Evolutionary conservation across 2,888 invertebrate species (phyloP).

Genomic region (Drosophila subsilvestris): DNA sequence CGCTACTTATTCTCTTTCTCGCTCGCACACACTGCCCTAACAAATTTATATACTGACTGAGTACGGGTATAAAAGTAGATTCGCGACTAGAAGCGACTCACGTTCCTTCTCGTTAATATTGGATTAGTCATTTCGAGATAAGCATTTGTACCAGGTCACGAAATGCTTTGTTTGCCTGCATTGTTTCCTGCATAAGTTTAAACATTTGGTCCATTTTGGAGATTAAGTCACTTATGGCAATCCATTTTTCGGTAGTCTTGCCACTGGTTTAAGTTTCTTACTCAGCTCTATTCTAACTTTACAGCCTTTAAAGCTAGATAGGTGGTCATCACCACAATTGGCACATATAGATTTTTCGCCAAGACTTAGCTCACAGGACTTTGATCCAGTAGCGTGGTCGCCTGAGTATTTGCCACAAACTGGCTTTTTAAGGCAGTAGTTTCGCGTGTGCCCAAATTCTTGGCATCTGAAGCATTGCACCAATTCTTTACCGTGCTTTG

Average conservation of each 20-base stretch:
- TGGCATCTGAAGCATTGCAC: constrained; percentile 27
- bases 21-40: no score
- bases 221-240: background rate
- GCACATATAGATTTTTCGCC: background rate
- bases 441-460: constrained; percentile 16
- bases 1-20: no score
- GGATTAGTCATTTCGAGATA: no score
- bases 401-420: constrained; percentile 4
- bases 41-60: no score
- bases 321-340: background rate
- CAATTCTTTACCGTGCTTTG: constrained; percentile 2
- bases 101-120: no score
- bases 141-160: background rate
- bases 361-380: background rate
- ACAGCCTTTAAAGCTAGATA: constrained; percentile 2
- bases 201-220: background rate
- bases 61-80: no score
- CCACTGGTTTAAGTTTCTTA: background rate
- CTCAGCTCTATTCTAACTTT: constrained; percentile 7
- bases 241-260: no score
- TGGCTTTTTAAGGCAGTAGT: constrained; percentile 4
- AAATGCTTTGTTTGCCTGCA: background rate
- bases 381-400: background rate
- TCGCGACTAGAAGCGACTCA: no score
- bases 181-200: constrained; percentile 10